Conservation (phyloP, 2,888 invertebrate genomes). For the Cheilosia variabilis region DNA sequence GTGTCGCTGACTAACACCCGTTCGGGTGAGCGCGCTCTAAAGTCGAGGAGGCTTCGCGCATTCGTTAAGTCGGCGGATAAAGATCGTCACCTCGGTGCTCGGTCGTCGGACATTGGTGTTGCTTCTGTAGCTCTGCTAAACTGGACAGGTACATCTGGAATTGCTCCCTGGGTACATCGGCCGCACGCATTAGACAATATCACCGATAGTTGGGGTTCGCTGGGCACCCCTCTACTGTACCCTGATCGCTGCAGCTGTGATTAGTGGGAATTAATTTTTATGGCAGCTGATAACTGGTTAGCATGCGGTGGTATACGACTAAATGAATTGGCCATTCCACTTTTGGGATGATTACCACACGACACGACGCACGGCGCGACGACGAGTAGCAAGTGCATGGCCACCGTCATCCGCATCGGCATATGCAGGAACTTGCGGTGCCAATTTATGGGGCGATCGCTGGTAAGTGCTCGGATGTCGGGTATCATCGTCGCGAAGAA, state of each 20-base stretch:
- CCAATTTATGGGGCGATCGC: conserved; percentile 67
- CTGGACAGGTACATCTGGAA: conserved; percentile 71
- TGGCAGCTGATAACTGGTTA: conserved; percentile 75
- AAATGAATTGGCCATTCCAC: conserved; percentile 71
- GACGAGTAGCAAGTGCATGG: conserved; percentile 55
- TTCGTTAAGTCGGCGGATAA: conserved; percentile 70
- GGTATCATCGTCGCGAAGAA: conserved; percentile 36
- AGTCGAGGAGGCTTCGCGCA: conserved; percentile 54
- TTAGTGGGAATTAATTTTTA: conserved; percentile 74
- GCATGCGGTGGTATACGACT: conserved; percentile 60
- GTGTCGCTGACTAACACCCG: conserved; percentile 62
- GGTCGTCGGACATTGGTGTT: conserved; percentile 16
- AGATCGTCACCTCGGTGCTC: conserved; percentile 49
- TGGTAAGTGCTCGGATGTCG: conserved; percentile 49
- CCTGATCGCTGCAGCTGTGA: conserved; percentile 49
- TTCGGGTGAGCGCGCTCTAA: conserved; percentile 56
- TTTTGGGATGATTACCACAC: conserved; percentile 48
- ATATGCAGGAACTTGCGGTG: conserved; percentile 33
- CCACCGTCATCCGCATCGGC: conserved; percentile 39
- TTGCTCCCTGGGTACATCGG: conserved; percentile 70
- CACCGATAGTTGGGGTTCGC: conserved; percentile 45
- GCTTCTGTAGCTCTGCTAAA: conserved; percentile 50
- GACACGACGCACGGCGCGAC: conserved; percentile 3
- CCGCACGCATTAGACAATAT: conserved; percentile 74
- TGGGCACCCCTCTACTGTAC: conserved; percentile 12